Evolutionary conservation across 2,797 vertebrate genomes (phyloP).

Genomic region (Pterois miles): DNA sequence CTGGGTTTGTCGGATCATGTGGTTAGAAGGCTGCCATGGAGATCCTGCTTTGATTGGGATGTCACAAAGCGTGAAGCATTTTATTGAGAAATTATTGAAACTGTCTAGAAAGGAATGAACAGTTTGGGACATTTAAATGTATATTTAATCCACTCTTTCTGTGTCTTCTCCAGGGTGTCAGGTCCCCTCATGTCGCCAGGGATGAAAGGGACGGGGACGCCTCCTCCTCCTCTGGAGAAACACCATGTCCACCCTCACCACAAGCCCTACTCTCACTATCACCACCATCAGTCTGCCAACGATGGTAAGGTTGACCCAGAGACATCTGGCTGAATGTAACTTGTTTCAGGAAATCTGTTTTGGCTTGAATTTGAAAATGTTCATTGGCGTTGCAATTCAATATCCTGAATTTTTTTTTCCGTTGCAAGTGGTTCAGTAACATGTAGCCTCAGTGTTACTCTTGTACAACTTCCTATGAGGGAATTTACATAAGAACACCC

Average conservation of each 20-base stretch:
- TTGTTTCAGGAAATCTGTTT: constrained; percentile 32
- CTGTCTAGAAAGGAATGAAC: constrained; percentile 10
- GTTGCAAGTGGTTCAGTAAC: constrained; percentile 36
- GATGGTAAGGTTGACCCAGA: constrained; percentile 79
- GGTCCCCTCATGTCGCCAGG: constrained; percentile 87
- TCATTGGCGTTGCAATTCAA: constrained; percentile 33
- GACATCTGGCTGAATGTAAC: background rate
- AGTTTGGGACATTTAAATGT: background rate
- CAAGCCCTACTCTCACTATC: constrained; percentile 89
- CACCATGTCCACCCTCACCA: constrained; percentile 86
- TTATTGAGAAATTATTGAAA: constrained; percentile 35
- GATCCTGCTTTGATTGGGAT: constrained; percentile 41
- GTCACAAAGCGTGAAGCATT: constrained; percentile 49
- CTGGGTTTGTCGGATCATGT: constrained; percentile 47
- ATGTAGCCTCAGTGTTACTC: constrained; percentile 1
- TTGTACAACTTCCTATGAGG: constrained; percentile 13
- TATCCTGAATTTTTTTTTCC: constrained; percentile 24
- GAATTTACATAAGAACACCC: constrained; percentile 14
- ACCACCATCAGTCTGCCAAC: constrained; percentile 82
- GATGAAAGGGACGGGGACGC: constrained; percentile 87
- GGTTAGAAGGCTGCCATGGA: constrained; percentile 30
- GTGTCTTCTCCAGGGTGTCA: constrained; percentile 81
- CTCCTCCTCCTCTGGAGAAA: constrained; percentile 84
- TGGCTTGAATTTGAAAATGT: constrained; percentile 17
- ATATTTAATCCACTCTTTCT: constrained; percentile 3